Evolutionary conservation across 2,113 vertebrate genomes (phyloP).

Genomic region (Rhinichthys klamathensis): DNA sequence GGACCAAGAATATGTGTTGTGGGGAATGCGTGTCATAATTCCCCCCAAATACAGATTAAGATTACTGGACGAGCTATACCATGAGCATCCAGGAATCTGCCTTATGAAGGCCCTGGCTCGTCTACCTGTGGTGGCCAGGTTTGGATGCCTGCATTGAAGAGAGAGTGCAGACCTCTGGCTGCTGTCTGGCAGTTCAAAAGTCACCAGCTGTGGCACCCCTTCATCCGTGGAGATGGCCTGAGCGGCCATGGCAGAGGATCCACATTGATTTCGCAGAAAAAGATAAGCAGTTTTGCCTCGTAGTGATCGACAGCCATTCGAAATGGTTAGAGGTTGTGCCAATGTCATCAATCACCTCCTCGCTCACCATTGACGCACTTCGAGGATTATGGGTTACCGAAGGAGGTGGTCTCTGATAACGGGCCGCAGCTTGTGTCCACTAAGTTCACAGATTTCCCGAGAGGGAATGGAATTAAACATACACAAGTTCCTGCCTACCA

Average conservation of each 20-base stretch:
- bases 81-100: neutral
- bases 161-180: too few relatives aligned
- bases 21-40: neutral
- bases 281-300: neutral
- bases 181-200: too few relatives aligned
- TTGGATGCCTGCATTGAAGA: too few relatives aligned
- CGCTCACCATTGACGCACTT: slow-evolving; percentile 8
- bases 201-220: neutral
- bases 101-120: too few relatives aligned
- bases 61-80: neutral
- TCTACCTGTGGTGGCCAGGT: too few relatives aligned
- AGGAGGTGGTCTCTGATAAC: slow-evolving; percentile 18
- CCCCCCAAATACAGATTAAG: neutral
- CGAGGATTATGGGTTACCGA: neutral
- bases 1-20: neutral
- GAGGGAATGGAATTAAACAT: too few relatives aligned
- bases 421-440: neutral
- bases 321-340: neutral
- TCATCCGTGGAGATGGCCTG: neutral
- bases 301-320: neutral
- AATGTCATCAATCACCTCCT: slow-evolving; percentile 9
- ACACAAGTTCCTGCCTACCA: too few relatives aligned
- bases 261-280: neutral
- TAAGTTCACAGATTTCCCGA: too few relatives aligned
- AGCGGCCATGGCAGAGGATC: neutral